Percentiles rank a stretch among this genome's conserved stretches.
Conservation (phyloP, 2,888 invertebrate species). For the Tyria jacobaeae region DNA sequence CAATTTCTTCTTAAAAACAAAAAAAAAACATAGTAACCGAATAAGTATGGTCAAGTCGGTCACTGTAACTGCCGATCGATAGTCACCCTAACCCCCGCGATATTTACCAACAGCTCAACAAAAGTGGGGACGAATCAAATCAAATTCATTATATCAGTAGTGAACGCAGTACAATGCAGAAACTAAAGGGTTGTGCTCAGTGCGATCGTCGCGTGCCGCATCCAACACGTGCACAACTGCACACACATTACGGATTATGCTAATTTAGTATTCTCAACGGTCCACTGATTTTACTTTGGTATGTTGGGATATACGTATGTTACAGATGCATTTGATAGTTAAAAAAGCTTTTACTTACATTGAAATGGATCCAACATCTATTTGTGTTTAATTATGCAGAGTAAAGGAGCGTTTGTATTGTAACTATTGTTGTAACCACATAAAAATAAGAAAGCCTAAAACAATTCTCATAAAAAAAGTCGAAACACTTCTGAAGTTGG, state of each 20-base stretch:
- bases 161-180: slow-evolving; percentile 53
- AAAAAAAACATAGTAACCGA: slow-evolving; percentile 4
- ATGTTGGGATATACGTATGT: slow-evolving; percentile 28
- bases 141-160: slow-evolving; percentile 59
- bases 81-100: slow-evolving; percentile 43
- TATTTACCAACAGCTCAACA: slow-evolving; percentile 52
- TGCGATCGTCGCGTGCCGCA: slow-evolving; percentile 57
- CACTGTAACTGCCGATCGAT: slow-evolving; percentile 50
- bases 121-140: slow-evolving; percentile 59
- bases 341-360: slow-evolving; percentile 8
- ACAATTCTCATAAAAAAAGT: too few relatives aligned
- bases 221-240: slow-evolving; percentile 68
- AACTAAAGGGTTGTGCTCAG: slow-evolving; percentile 66
- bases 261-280: slow-evolving; percentile 58
- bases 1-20: neutral
- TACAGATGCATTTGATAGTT: slow-evolving; percentile 29
- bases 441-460: neutral
- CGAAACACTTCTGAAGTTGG: too few relatives aligned
- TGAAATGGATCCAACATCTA: neutral
- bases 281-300: slow-evolving; percentile 43
- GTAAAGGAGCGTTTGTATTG: neutral
- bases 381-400: neutral
- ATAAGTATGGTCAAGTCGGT: slow-evolving; percentile 39
- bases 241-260: slow-evolving; percentile 64
- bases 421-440: neutral